Evolutionary conservation across 2,113 vertebrate genomes (phyloP), one percentile per base, ranked within the genome.

Genomic region (Corydoras maculifer): DNA sequence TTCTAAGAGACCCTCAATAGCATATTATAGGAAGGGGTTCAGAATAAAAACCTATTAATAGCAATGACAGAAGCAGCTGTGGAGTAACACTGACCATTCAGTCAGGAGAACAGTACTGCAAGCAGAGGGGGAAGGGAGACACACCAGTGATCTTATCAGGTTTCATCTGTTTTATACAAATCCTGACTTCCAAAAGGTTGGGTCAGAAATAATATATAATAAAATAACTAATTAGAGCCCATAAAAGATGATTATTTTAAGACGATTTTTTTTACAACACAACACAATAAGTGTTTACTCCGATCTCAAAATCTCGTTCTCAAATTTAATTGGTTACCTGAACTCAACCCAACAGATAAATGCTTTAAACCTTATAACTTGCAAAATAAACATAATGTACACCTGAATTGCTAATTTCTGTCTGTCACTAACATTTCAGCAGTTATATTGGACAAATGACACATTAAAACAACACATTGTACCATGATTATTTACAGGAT

Each of bases 21-120:
- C 55, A 54, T 11, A 69, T 63, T 32, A 51, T 9, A 60, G 54
- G 67, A 77, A n/a, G 32, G 57, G 13, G 70, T 59, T 71, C 43
- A 73, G 11, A 62, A 54, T 65, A 53, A 43, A 70, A 59, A 51
- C 54, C 72, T 81, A 77, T 77, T 68, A 73, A 77, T 81, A 83
- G 70, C 69, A 29, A 3, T 81, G 76, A 78, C 66, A 69, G 60
- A 65, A 77, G 68, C 78, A 80, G 76, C 72, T 79, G 79, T 66
- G 64, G 57, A 69, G 35, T 58, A 70, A 75, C 69, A 74, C 66
- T 43, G 62, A 57, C 65, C 61, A 69, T 65, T 75, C 66, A 62
- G 29, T 58, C 43, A 25, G 31, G 13, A 55, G 53, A 70, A 70
- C 61, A 53, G 61, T 31, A 35, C n/a, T 59, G 18, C 35, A 51